phyloP scores from a whole-genome alignment of 2,888 invertebrate genomes.

The Lithophane semibrunnea region DNA sequence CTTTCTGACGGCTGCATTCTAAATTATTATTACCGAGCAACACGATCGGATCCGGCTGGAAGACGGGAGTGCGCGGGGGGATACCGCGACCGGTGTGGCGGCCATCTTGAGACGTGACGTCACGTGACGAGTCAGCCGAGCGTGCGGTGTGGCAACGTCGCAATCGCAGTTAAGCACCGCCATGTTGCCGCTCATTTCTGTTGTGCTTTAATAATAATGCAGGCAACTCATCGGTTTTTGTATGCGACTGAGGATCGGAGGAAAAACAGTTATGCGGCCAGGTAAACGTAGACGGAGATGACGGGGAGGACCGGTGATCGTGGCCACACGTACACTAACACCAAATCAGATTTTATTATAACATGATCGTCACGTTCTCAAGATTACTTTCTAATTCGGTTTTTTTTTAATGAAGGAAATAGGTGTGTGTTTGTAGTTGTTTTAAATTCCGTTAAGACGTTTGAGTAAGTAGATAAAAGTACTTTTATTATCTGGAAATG shows the following conservation, averaged over 20 bases:
- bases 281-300: slow-evolving; percentile 79
- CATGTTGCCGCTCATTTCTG: slow-evolving; percentile 83
- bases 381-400: slow-evolving; percentile 42
- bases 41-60: slow-evolving; percentile 87
- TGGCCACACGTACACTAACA: slow-evolving; percentile 46
- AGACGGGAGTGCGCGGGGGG: slow-evolving; percentile 83
- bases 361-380: slow-evolving; percentile 36
- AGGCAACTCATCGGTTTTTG: slow-evolving; percentile 84
- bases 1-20: slow-evolving; percentile 87
- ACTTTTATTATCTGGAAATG: neutral
- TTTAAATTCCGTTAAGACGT: neutral
- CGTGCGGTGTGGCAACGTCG: slow-evolving; percentile 87
- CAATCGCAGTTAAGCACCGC: slow-evolving; percentile 73
- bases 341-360: slow-evolving; percentile 40
- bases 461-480: neutral
- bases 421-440: neutral
- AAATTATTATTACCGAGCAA: slow-evolving; percentile 87
- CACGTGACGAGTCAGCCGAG: slow-evolving; percentile 90
- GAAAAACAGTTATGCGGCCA: slow-evolving; percentile 88
- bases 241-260: slow-evolving; percentile 82
- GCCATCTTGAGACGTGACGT: slow-evolving; percentile 91
- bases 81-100: slow-evolving; percentile 85
- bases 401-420: slow-evolving; percentile 11
- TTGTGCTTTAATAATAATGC: slow-evolving; percentile 87
- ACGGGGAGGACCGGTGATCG: slow-evolving; percentile 68